Base-by-base conservation (phyloP, 23 tunicate species). In the Clavelina lepadiformis region DNA sequence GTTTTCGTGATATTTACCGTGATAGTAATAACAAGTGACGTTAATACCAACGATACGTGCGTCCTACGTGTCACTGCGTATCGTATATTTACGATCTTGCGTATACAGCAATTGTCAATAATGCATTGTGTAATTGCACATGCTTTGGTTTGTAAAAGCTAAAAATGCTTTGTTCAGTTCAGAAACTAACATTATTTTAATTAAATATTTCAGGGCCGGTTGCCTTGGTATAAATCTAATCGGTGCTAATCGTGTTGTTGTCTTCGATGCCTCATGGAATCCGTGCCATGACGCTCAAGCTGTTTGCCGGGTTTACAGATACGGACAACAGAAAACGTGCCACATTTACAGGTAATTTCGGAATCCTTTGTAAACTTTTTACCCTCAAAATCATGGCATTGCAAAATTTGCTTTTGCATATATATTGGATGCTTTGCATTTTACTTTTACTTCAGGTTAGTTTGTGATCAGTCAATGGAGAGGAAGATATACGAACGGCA, bases 281-380 rank as follows among this genome's bases (percentile, higher is more conserved):
- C 98, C 98, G 1, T 85, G 92, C 38, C 89, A 93, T 44, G 98
- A 93, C 62, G 98, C 98, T 0, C 98, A 93, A 50, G 98, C 98
- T 37, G 98, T 93, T 58, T 93, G 98, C 67, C 50, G 98, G 25
- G 82, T 81, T n/a, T 93, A 93, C 38, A 35, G 98, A 29, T 83
- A 83, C 62, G 98, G 98, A 26, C 98, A 93, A 49, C 72, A 61
- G 65, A 93, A 93, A 69, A 74, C 71, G 3, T 80, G 94, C 44
- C 67, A 72, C 28, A 93, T 93, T 28, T 93, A 93, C 79, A 72
- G 98, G 91, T 86, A 61, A n/a, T n/a, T n/a, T n/a, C n/a, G n/a
- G n/a, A n/a, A n/a, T n/a, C n/a, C n/a, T n/a, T n/a, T n/a, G n/a
- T n/a, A n/a, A n/a, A n/a, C n/a, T n/a, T n/a, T n/a, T n/a, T n/a